A percentile compares a stretch with the other conserved stretches of the same genome.
phyloP scores from a whole-genome alignment of 2,797 vertebrate genomes.

The Sparus aurata region DNA sequence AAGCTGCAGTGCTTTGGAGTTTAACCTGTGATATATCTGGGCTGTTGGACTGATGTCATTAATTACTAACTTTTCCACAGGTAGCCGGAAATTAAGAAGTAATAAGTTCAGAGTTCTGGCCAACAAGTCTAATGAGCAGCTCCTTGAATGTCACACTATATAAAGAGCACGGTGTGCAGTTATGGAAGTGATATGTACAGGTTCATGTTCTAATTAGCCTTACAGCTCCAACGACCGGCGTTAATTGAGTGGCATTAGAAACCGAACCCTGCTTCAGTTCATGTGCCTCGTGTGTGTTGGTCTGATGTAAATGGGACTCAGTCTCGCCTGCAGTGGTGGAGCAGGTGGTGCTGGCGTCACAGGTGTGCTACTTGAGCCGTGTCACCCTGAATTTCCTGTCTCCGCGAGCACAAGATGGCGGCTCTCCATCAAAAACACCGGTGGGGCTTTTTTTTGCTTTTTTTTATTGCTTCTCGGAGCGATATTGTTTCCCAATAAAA shows the following conservation, averaged over 20 bases:
- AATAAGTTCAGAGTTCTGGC: neutral
- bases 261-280: conserved; percentile 1
- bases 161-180: neutral
- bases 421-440: conserved; percentile 54
- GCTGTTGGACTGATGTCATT: too few relatives aligned
- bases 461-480: conserved; percentile 44
- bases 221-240: conserved; percentile 19
- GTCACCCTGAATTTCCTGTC: conserved; percentile 67
- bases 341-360: conserved; percentile 60
- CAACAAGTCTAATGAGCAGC: conserved; percentile 16
- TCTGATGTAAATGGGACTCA: conserved; percentile 17
- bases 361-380: conserved; percentile 57
- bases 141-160: conserved; percentile 1
- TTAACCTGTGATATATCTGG: too few relatives aligned
- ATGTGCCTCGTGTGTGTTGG: neutral
- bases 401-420: conserved; percentile 50
- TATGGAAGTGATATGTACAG: conserved; percentile 19
- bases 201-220: conserved; percentile 45
- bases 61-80: too few relatives aligned
- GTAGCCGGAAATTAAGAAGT: too few relatives aligned
- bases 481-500: conserved; percentile 57
- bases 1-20: too few relatives aligned
- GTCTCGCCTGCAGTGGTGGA: conserved; percentile 20
- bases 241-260: conserved; percentile 37
- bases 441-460: neutral